phyloP scores from a whole-genome alignment of 1,140 invertebrate species.

The Drosophila paulistorum region DNA sequence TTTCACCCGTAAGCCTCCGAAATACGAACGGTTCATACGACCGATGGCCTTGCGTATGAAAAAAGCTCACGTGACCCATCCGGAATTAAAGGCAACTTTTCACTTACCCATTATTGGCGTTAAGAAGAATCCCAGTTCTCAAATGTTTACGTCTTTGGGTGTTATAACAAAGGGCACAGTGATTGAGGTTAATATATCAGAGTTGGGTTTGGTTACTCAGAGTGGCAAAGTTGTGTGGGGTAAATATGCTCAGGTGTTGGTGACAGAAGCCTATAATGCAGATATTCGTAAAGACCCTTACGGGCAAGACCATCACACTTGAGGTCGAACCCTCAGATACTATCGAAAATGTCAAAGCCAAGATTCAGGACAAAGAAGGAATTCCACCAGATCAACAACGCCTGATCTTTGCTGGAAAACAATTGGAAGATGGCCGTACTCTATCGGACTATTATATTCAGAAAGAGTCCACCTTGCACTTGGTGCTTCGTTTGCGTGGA shows the following conservation, averaged over 20 bases:
- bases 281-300: too few species aligned
- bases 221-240: constrained; percentile 99
- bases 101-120: constrained; percentile 99
- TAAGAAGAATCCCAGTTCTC: constrained; percentile 99
- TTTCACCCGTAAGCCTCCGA: constrained; percentile 99
- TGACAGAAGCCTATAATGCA: too few species aligned
- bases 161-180: constrained; percentile 99
- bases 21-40: constrained; percentile 99
- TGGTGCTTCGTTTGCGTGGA: background rate
- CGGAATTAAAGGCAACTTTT: constrained; percentile 99
- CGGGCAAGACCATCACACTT: too few species aligned
- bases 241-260: constrained; percentile 99
- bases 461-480: constrained; percentile 3
- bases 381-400: too few species aligned
- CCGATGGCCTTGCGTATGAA: constrained; percentile 99
- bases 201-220: constrained; percentile 99
- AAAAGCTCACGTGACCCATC: constrained; percentile 99
- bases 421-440: background rate
- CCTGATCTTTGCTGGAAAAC: too few species aligned
- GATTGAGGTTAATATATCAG: constrained; percentile 99
- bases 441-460: background rate
- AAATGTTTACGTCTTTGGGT: constrained; percentile 98
- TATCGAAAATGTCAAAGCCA: too few species aligned
- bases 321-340: too few species aligned
- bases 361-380: too few species aligned